Percentiles rank a stretch among this genome's conserved stretches.
These are phyloP conservation scores for Actinopyga echinites DNA, from an alignment of 53 echinoderm and acorn worm species.

Conservation along the genomic window DNA sequence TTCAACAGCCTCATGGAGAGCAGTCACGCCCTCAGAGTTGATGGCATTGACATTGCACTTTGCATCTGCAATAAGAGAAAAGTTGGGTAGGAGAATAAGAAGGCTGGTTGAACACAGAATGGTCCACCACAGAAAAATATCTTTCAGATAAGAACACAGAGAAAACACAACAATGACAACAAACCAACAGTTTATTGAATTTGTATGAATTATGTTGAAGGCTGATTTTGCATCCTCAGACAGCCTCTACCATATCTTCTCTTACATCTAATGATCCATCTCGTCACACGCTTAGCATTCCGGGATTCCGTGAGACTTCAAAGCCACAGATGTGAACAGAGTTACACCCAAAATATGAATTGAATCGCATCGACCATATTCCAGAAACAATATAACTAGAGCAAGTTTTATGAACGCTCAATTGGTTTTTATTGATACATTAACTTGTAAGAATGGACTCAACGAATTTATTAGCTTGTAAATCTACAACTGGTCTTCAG, in stretches of 20 bases:
- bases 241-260: too few relatives aligned
- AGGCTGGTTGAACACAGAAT: neutral
- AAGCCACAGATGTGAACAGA: too few relatives aligned
- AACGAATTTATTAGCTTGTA: neutral
- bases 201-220: too few relatives aligned
- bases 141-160: too few relatives aligned
- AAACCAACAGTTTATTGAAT: too few relatives aligned
- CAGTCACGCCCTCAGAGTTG: constrained; percentile 83
- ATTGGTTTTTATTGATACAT: neutral
- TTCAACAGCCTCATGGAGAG: constrained; percentile 88
- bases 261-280: too few relatives aligned
- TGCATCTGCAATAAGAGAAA: constrained; percentile 45
- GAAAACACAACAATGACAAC: too few relatives aligned
- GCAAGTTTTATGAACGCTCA: neutral
- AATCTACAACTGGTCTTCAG: neutral
- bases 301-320: too few relatives aligned
- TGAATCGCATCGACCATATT: too few relatives aligned
- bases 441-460: neutral
- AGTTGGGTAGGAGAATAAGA: neutral
- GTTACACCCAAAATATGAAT: too few relatives aligned
- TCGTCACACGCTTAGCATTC: too few relatives aligned
- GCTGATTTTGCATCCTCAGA: too few relatives aligned
- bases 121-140: neutral
- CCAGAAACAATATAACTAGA: neutral
- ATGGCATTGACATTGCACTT: constrained; percentile 68